Base-by-base conservation (phyloP, 2,888 invertebrate genomes). In the Listrodromus nycthemerus region DNA sequence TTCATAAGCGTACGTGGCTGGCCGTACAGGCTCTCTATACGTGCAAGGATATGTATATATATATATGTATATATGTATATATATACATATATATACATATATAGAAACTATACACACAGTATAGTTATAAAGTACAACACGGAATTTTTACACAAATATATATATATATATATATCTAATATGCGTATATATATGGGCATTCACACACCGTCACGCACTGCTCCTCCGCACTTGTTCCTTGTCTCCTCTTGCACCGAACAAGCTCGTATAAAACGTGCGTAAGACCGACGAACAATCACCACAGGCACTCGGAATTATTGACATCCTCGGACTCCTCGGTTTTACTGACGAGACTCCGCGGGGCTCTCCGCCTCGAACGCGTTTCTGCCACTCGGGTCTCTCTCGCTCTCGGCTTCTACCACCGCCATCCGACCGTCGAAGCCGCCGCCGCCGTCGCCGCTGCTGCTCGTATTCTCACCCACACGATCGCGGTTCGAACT, bases 291-390 rank as follows among this genome's bases (percentile, higher is more conserved):
- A 81, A 79, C 65, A 86, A 86, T 84, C 86, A 87, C 87, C 87
- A 78, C 84, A 78, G 84, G 78, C 81, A 78, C 84, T 73, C 58
- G 81, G 82, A 89, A 91, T 89, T 90, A 91, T 91, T 90, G 91
- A 90, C 91, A 91, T 91, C 88, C 89, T 88, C 87, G 83, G 82
- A 81, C 52, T 66, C 27, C 41, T 66, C 65, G 79, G 74, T 74
- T 77, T 77, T 74, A 78, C 80, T 80, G 77, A 58, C 77, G 80
- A 84, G 81, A 81, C 80, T 84, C 83, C 78, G 84, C 84, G 74
- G 84, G 81, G 78, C 84, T 84, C 79, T 27, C 78, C 82, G 74
- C 74, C 71, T 83, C 83, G 83, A 79, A 83, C 83, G 21, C 79
- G 75, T 78, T 37, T 33, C 58, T 63, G 84, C 77, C 45, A 30